Conservation (phyloP, 2,888 invertebrate species). For the Aphrophora alni region DNA sequence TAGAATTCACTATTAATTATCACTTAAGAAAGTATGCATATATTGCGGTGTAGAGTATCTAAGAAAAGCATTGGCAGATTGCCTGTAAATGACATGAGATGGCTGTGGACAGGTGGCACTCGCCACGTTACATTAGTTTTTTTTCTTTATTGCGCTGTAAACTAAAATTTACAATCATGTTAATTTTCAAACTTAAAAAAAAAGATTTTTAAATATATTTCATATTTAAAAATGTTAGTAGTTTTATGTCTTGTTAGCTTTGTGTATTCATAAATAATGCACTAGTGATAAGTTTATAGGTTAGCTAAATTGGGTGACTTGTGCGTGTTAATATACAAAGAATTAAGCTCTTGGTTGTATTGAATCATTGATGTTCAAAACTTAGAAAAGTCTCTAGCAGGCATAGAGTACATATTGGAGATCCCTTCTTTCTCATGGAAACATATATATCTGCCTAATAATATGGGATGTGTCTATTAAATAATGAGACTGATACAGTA, state of each 20-base stretch:
- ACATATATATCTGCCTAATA: no score
- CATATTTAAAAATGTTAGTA: not conserved
- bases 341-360: no score
- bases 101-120: not conserved
- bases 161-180: not conserved
- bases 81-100: not conserved
- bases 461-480: no score
- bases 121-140: not conserved
- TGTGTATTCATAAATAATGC: not conserved
- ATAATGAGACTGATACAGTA: no score
- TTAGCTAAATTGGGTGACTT: not conserved
- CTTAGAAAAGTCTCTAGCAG: no score
- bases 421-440: no score
- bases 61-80: not conserved
- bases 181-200: not conserved
- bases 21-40: not conserved
- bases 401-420: no score
- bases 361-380: no score
- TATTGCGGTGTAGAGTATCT: not conserved
- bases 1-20: not conserved
- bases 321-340: no score
- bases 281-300: not conserved
- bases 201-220: not conserved
- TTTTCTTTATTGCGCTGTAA: not conserved
- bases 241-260: not conserved